Evolutionary conservation across 2,888 invertebrate genomes (phyloP), one percentile per base, ranked within the genome.

Genomic region (Lasioglossum villosulum): DNA sequence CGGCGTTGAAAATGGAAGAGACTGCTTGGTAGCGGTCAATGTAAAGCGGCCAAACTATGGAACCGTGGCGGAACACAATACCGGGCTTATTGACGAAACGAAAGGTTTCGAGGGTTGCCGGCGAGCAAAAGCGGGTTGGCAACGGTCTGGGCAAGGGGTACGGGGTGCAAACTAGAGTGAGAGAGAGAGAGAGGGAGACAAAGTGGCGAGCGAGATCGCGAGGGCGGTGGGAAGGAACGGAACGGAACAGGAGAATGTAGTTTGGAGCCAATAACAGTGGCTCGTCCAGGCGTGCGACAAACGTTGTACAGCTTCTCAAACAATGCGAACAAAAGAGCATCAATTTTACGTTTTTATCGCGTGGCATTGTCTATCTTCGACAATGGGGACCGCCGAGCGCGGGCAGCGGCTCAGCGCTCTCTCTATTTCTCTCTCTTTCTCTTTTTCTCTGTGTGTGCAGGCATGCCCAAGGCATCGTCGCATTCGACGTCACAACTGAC

Each of bases 301-400:
- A 94, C 93, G 93, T 89, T 93, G 93, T 92, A 92, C 93, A 92
- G 92, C 92, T 91, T 91, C 92, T 93, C 93, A 93, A 93, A 94
- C 94, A 94, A 94, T 93, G 91, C 91, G 90, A 91, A 94, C 95
- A 94, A 94, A 94, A 93, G 93, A 93, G 93, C 94, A 94, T 95
- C 94, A 94, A 95, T 95, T 94, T 94, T 93, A 94, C 94, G 94
- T 95, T 94, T 94, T 94, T 94, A 95, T 95, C 94, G 93, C 92
- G 86, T 86, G 89, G 91, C 90, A 94, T 94, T 95, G 94, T 95
- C 93, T 93, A 93, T 93, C 94, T 93, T 93, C 92, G 93, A 94
- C 94, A 95, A 94, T 94, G 89, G 93, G 88, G 63, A 30, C 63
- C 88, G 80, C 78, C 75, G 90, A 83, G 83, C 82, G 78, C 75